A percentile compares a stretch with the other conserved stretches of the same genome.
phyloP scores from a whole-genome alignment of 2,888 invertebrate species.

The Acholoe squamosa region DNA sequence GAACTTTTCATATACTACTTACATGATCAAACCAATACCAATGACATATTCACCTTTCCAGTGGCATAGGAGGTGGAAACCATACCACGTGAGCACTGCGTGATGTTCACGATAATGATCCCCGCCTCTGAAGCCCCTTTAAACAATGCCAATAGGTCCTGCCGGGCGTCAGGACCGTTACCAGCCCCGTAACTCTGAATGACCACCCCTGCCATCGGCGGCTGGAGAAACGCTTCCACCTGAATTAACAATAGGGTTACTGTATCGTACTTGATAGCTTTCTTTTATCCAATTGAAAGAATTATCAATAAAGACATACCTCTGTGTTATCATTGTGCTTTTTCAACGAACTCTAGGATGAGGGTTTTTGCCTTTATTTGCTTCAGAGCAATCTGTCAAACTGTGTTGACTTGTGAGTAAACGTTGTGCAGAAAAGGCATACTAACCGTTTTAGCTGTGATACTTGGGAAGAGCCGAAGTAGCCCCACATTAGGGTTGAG shows the following conservation, averaged over 20 bases:
- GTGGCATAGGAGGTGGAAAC: constrained; percentile 93
- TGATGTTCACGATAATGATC: constrained; percentile 94
- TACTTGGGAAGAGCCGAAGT: constrained; percentile 94
- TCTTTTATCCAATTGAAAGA: too few species aligned
- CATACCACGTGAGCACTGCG: constrained; percentile 93
- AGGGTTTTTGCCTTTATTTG: too few species aligned
- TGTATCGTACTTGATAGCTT: too few species aligned
- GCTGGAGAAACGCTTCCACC: constrained; percentile 84
- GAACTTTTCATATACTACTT: too few species aligned
- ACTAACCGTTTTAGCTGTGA: constrained; percentile 89
- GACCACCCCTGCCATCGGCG: constrained; percentile 91
- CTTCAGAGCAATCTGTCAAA: too few species aligned
- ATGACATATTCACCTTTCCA: constrained; percentile 86
- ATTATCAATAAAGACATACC: too few species aligned
- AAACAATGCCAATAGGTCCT: constrained; percentile 90
- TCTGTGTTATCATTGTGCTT: too few species aligned
- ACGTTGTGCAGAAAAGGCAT: too few species aligned
- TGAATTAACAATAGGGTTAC: background rate
- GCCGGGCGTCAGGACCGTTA: constrained; percentile 93
- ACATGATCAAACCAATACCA: background rate
- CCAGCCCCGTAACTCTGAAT: constrained; percentile 96
- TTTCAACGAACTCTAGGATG: too few species aligned
- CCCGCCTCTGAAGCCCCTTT: constrained; percentile 87
- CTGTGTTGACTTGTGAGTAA: too few species aligned
- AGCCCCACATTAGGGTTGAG: constrained; percentile 92